Evolutionary conservation across 2,888 invertebrate species (phyloP).

Genomic region (Eilema griseolum): DNA sequence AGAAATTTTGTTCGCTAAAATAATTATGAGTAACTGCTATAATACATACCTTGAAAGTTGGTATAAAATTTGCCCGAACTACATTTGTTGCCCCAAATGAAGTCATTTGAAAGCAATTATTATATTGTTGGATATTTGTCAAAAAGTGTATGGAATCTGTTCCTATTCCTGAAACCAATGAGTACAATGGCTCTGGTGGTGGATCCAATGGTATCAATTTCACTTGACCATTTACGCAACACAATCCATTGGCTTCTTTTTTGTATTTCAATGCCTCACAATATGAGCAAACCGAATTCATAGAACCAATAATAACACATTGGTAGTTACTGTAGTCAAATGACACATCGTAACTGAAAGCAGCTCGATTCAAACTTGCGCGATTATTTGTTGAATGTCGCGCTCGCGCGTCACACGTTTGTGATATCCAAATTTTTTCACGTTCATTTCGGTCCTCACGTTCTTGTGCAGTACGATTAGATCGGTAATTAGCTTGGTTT

Average conservation of each 20-base stretch:
- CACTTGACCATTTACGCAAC: conserved; percentile 53
- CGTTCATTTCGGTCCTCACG: conserved; percentile 29
- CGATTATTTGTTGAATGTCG: conserved; percentile 38
- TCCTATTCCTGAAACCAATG: conserved; percentile 51
- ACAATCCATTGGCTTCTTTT: conserved; percentile 51
- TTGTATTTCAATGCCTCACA: conserved; percentile 56
- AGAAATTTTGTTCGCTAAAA: conserved; percentile 38
- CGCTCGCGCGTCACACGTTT: conserved; percentile 49
- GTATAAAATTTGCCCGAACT: conserved; percentile 40
- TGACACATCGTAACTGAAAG: conserved; percentile 31
- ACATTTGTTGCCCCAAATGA: conserved; percentile 54
- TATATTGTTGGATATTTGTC: conserved; percentile 53
- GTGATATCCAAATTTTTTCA: conserved; percentile 51
- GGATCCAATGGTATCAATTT: conserved; percentile 52
- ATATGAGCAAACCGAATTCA: conserved; percentile 32
- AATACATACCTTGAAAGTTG: conserved; percentile 49
- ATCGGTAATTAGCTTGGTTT: conserved; percentile 56
- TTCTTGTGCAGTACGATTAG: conserved; percentile 56
- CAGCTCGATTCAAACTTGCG: conserved; percentile 44
- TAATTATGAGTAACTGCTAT: conserved; percentile 38
- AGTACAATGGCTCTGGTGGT: conserved; percentile 53
- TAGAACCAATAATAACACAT: conserved; percentile 41
- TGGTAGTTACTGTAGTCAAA: conserved; percentile 33
- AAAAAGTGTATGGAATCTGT: conserved; percentile 52
- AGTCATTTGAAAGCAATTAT: conserved; percentile 56